A percentile compares a stretch with the other conserved stretches of the same genome.
Conservation (phyloP, 2,113 vertebrate species). For the Bubalus kerabau region DNA sequence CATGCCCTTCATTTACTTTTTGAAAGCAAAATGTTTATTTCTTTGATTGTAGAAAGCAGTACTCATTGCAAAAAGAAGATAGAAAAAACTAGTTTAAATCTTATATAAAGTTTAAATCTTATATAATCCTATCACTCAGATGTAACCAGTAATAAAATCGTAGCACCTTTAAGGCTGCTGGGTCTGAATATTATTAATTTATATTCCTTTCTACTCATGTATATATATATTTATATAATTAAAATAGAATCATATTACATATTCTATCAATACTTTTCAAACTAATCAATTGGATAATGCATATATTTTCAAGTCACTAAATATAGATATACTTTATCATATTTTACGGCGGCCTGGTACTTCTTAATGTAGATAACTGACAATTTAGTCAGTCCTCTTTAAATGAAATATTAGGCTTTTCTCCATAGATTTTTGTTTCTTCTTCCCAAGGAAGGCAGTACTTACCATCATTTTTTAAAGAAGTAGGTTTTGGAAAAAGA, state of each 20-base stretch:
- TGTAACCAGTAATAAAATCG: not conserved
- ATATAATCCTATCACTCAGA: not conserved
- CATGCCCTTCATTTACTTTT: not conserved
- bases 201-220: not conserved
- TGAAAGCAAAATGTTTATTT: not conserved
- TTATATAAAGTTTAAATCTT: slow-evolving; percentile 5
- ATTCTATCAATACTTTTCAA: not conserved
- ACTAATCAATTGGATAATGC: not conserved
- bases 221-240: not conserved
- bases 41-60: not conserved
- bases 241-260: not conserved
- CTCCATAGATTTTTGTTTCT: not conserved
- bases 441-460: not conserved
- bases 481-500: slow-evolving; percentile 23
- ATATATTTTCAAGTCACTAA: slow-evolving; percentile 16
- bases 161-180: not conserved
- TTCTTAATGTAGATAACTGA: not conserved
- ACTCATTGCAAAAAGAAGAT: not conserved
- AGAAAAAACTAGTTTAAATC: not conserved
- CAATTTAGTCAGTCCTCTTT: not conserved
- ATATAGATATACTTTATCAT: not conserved
- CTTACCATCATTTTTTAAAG: not conserved
- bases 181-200: not conserved
- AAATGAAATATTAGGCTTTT: not conserved
- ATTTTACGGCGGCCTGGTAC: not conserved